Evolutionary conservation across 1,140 invertebrate genomes (phyloP).

Genomic region (Eueides isabella): DNA sequence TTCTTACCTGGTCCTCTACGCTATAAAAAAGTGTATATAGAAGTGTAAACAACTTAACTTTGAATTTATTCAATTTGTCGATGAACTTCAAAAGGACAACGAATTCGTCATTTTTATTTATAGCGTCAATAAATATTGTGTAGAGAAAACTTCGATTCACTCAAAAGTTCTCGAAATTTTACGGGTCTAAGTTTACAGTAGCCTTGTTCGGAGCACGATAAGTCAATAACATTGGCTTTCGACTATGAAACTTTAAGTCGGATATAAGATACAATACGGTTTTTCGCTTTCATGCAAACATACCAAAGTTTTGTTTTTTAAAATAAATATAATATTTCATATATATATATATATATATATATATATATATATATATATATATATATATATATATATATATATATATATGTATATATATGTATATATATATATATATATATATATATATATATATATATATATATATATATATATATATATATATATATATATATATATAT

Average conservation of each 20-base stretch:
- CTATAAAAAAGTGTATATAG: not conserved
- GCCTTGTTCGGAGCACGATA: not conserved
- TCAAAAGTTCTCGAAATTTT: constrained; percentile 9
- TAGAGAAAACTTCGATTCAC: constrained; percentile 10
- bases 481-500: no score
- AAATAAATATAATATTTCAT: no score
- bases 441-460: no score
- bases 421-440: no score
- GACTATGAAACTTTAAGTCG: not conserved
- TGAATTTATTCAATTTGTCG: not conserved
- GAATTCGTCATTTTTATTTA: constrained; percentile 11
- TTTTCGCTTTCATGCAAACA: not conserved
- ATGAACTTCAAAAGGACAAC: not conserved
- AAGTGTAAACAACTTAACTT: not conserved
- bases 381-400: no score
- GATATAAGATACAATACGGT: not conserved
- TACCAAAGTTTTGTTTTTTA: no score
- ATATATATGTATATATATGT: no score
- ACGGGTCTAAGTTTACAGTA: constrained; percentile 12
- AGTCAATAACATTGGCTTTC: constrained; percentile 7
- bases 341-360: no score
- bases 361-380: no score
- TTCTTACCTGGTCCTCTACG: no score
- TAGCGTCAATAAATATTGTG: constrained; percentile 10
- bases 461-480: no score